Evolutionary conservation across 2,888 invertebrate genomes (phyloP), one percentile per base, ranked within the genome.

Genomic region (Hypena proboscidalis): DNA sequence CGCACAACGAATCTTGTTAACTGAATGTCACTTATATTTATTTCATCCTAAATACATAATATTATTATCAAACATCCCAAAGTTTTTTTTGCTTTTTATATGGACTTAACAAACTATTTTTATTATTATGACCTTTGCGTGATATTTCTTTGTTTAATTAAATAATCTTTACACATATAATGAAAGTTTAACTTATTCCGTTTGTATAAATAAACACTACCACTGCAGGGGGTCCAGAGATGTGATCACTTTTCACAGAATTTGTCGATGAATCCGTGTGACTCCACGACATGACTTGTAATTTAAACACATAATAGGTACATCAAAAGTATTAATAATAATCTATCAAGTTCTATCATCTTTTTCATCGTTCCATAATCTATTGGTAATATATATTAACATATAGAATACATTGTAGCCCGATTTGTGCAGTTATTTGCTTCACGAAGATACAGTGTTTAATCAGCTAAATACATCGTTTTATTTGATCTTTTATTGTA

Each of bases 1-100:
- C 77, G 57, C 64, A 61, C 69, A 58, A 70, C 79, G 84, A 84
- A 81, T 85, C 82, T 79, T 64, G 75, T 80, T 59, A 67, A 65
- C 51, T 56, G 48, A 65, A 67, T 50, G 40, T 51, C 51, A 62
- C 49, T 52, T 45, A 22, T 43, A 45, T 54, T 49, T 50, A 36
- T 52, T 48, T 44, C 30, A 55, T 37, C 63, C 54, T 60, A 64
- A 54, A 54, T 47, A 62, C 54, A 63, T 64, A 64, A 27, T 49
- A 59, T 54, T 23, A 51, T 50, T 47, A 59, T 57, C 22, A 53
- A 53, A 30, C 9, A 41, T 38, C 32, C 21, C 14, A 17, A 36
- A 34, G 37, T 31, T 45, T 47, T 53, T 27, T 27, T 17, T 25
- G n/a, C n/a, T n/a, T n/a, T n/a, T n/a, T n/a, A n/a, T 31, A 49